Evolutionary conservation across 2,113 vertebrate species (phyloP), one percentile per base, ranked within the genome.

Genomic region (Semnornis frantzii): DNA sequence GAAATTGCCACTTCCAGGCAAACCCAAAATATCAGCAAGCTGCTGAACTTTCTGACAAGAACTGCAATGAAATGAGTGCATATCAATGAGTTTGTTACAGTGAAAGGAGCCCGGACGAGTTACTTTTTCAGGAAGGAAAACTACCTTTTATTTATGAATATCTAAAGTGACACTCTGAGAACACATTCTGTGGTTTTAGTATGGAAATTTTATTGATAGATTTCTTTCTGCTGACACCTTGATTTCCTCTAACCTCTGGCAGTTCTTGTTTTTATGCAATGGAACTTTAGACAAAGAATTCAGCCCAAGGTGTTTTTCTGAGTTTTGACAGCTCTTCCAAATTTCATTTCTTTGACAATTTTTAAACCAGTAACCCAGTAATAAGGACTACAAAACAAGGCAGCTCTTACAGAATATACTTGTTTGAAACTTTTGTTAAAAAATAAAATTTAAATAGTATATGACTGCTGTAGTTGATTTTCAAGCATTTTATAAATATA

Each of bases 271-370:
- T 85, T 86, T 50, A 72, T 75, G 59, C 24, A 9, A 7, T 8
- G 8, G 8, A 75, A 37, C 87, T 92, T 71, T 75, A 85, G n/a
- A 71, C 71, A 90, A 77, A 94, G 57, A 88, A 82, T 89, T 71
- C 72, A 73, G 69, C 91, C 91, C 30, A 92, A 62, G 81, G 89
- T 58, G 54, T 33, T 71, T 80, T 88, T 66, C 52, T 74, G 30
- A 85, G 37, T 39, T 39, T 39, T 39, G 37, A 39, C 37, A 90
- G 79, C n/a, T 93, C 52, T 76, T 90, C 50, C 33, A 57, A 54
- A 44, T 93, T 87, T 86, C 28, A 55, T 80, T 87, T 92, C 37
- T 92, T 91, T 81, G 58, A 80, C 91, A 73, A 28, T 89, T 89
- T 91, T 88, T 78, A 84, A 91, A 68, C 48, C 58, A 75, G 30